Evolutionary conservation across 2,888 invertebrate species (phyloP).

Genomic region (Liopterus haemorrhoidalis): DNA sequence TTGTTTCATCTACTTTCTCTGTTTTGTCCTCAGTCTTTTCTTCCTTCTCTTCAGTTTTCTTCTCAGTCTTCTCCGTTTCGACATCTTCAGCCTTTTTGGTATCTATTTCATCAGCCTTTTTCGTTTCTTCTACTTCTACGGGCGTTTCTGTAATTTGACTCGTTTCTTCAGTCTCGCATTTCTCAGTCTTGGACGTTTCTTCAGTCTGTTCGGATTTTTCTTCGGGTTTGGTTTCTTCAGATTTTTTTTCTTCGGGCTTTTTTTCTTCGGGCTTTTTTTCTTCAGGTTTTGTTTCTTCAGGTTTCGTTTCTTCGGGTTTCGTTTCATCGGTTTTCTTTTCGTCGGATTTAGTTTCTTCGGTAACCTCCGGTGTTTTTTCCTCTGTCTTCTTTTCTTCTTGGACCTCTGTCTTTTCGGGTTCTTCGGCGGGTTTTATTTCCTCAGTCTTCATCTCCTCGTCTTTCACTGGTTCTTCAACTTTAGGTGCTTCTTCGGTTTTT

Average conservation of each 20-base stretch:
- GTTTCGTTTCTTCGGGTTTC: conserved; percentile 7
- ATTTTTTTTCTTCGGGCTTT: conserved; percentile 21
- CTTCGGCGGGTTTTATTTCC: conserved; percentile 1
- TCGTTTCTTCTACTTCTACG: conserved; percentile 29
- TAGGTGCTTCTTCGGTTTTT: conserved; percentile 14
- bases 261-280: conserved; percentile 25
- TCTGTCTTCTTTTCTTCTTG: conserved; percentile 27
- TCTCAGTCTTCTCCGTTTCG: conserved; percentile 20
- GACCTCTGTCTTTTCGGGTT: conserved; percentile 28
- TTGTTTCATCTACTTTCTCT: conserved; percentile 28
- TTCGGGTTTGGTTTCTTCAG: conserved; percentile 29
- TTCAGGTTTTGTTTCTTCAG: conserved; percentile 23
- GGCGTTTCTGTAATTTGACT: conserved; percentile 26
- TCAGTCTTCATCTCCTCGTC: conserved; percentile 14
- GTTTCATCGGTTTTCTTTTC: conserved; percentile 26
- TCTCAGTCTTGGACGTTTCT: conserved; percentile 39
- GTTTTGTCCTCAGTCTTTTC: conserved; percentile 30
- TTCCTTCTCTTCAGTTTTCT: conserved; percentile 23
- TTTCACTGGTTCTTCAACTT: not conserved
- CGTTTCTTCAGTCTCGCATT: conserved; percentile 11
- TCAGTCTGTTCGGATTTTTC: conserved; percentile 36
- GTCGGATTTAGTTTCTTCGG: conserved; percentile 25
- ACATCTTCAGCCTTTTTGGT: conserved; percentile 36
- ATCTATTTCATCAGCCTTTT: conserved; percentile 26
- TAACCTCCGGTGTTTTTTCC: conserved; percentile 22